A percentile compares a stretch with the other conserved stretches of the same genome.
Conservation (phyloP, 2,888 invertebrate species). For the Encarsia formosa region DNA sequence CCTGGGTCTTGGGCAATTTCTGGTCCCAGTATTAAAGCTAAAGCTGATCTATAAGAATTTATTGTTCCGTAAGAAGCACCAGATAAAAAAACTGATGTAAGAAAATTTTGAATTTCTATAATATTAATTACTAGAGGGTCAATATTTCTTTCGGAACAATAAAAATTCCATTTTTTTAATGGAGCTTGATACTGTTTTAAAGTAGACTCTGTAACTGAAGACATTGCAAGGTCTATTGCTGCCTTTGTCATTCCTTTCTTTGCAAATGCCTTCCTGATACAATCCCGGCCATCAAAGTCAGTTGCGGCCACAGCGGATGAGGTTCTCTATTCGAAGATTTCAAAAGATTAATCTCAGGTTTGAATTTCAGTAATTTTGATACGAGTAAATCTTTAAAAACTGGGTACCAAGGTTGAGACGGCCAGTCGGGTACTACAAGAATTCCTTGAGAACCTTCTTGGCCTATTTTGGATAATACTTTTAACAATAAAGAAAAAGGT, state of each 20-base stretch:
- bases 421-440: constrained; percentile 1
- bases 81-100: neutral
- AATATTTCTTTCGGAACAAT: neutral
- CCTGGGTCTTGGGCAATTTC: neutral
- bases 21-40: neutral
- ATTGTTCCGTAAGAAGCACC: neutral
- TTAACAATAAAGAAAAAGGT: constrained; percentile 10
- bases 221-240: neutral
- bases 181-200: neutral
- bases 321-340: neutral
- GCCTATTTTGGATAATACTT: constrained; percentile 15
- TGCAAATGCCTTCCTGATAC: neutral
- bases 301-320: neutral
- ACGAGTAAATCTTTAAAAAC: neutral
- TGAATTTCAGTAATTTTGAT: neutral
- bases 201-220: neutral
- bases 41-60: constrained; percentile 4
- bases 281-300: neutral
- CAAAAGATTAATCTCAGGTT: neutral
- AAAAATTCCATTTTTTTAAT: neutral
- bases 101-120: constrained; percentile 3
- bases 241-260: neutral
- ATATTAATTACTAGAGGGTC: neutral
- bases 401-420: constrained; percentile 24
- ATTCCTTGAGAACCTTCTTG: constrained; percentile 1